These are phyloP conservation scores for Sicus ferrugineus DNA, from an alignment of 2,888 invertebrate species.

Conservation along the genomic window DNA sequence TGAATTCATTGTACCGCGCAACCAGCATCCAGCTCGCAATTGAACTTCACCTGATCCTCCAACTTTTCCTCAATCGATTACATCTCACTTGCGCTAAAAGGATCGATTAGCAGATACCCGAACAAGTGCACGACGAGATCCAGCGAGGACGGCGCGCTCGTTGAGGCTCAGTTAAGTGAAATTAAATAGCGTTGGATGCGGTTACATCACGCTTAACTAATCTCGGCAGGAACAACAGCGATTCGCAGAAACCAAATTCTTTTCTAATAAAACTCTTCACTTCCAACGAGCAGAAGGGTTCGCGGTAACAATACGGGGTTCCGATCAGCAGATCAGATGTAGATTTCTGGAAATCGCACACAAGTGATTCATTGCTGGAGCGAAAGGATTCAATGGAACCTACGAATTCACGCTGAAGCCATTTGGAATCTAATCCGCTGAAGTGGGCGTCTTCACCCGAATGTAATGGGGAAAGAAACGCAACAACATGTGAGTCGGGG, in stretches of 20 bases:
- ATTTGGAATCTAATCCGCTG: constrained; percentile 15
- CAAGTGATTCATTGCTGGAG: background rate
- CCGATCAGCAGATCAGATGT: background rate
- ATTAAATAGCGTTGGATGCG: constrained; percentile 15
- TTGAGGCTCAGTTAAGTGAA: constrained; percentile 17
- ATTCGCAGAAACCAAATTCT: background rate
- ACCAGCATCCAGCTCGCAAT: constrained; percentile 10
- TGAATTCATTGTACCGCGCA: constrained; percentile 2
- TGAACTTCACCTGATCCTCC: constrained; percentile 34
- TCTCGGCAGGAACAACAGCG: background rate
- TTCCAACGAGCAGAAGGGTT: constrained; percentile 7
- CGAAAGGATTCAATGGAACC: constrained; percentile 9
- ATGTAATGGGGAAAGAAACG: too few species aligned
- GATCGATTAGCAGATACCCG: constrained; percentile 37
- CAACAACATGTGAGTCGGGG: background rate
- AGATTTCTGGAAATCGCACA: background rate
- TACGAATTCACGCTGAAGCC: background rate
- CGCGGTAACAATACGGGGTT: background rate
- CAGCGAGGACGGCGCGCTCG: background rate
- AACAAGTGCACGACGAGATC: constrained; percentile 28
- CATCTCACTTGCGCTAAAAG: constrained; percentile 39
- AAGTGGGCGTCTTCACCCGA: constrained; percentile 37
- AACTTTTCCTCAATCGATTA: constrained; percentile 39
- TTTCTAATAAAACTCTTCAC: background rate
- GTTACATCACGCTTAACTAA: constrained; percentile 29